Conservation (phyloP, 2,113 vertebrate species). For the Cnemophilus loriae region DNA sequence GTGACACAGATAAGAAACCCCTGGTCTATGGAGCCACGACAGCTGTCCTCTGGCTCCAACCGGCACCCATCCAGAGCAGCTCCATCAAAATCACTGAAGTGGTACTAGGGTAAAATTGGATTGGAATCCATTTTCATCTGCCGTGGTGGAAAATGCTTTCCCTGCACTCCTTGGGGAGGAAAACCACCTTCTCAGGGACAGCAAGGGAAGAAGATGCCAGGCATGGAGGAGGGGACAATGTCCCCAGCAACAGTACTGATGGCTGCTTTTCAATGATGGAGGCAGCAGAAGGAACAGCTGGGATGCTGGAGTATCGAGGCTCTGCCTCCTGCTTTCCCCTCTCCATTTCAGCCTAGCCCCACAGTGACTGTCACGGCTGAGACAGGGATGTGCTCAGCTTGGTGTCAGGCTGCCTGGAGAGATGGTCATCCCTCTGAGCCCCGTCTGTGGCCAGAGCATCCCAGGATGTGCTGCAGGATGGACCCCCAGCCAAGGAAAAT, state of each 20-base stretch:
- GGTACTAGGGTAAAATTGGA: conserved; percentile 50
- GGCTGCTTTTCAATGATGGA: background rate
- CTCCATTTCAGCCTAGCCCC: background rate
- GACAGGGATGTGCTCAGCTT: background rate
- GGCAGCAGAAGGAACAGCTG: background rate
- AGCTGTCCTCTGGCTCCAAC: conserved; percentile 61
- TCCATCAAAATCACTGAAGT: conserved; percentile 61
- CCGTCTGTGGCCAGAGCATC: fast-evolving
- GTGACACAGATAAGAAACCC: conserved; percentile 62
- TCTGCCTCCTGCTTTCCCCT: background rate
- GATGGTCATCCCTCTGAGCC: background rate
- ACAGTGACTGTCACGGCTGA: background rate
- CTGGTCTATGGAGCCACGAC: conserved; percentile 9
- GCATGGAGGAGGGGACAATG: background rate
- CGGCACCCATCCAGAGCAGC: conserved; percentile 28
- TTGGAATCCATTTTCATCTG: conserved; percentile 52
- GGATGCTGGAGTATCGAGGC: background rate
- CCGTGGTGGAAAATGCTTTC: background rate
- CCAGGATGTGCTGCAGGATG: background rate
- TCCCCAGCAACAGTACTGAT: background rate
- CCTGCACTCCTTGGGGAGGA: background rate
- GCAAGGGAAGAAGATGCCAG: background rate
- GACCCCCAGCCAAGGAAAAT: background rate
- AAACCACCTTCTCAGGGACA: background rate
- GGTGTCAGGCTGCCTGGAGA: fast-evolving